Conservation (phyloP, 2,888 invertebrate genomes). For the Epiblema foenella region DNA sequence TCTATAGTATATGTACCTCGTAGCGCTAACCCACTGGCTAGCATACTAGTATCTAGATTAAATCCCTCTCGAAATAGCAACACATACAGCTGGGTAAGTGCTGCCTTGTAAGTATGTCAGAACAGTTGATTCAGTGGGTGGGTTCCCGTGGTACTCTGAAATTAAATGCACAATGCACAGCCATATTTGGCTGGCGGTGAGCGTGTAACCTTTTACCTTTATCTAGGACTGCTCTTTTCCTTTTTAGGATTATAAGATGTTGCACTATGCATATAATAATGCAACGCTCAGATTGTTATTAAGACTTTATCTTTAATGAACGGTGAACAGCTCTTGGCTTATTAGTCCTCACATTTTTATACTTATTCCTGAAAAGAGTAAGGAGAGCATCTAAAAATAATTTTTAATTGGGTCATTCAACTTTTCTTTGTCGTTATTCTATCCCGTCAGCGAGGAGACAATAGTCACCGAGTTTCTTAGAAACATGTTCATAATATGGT, state of each 20-base stretch:
- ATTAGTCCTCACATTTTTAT: too few relatives aligned
- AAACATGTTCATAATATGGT: too few relatives aligned
- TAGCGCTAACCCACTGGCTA: conserved; percentile 10
- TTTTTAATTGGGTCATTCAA: too few relatives aligned
- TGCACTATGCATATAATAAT: background rate
- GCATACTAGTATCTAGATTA: conserved; percentile 11
- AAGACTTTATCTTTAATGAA: too few relatives aligned
- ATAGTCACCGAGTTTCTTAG: too few relatives aligned
- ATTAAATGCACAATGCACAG: conserved; percentile 4
- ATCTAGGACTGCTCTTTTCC: conserved; percentile 13
- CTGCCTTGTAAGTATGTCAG: conserved; percentile 27
- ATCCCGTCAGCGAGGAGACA: too few relatives aligned
- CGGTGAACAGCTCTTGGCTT: too few relatives aligned
- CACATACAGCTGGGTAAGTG: conserved; percentile 8
- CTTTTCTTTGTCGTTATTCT: too few relatives aligned
- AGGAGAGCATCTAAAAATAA: too few relatives aligned
- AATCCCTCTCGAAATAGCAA: conserved; percentile 28
- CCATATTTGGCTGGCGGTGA: conserved; percentile 4
- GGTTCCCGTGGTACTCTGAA: conserved; percentile 19
- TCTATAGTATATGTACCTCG: background rate
- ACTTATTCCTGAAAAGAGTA: too few relatives aligned
- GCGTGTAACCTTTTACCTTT: conserved; percentile 39
- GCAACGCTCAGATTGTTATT: background rate
- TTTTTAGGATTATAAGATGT: conserved; percentile 1
- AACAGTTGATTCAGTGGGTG: conserved; percentile 24